Conservation (phyloP, 2,888 invertebrate species). For the Mythimna vitellina region DNA sequence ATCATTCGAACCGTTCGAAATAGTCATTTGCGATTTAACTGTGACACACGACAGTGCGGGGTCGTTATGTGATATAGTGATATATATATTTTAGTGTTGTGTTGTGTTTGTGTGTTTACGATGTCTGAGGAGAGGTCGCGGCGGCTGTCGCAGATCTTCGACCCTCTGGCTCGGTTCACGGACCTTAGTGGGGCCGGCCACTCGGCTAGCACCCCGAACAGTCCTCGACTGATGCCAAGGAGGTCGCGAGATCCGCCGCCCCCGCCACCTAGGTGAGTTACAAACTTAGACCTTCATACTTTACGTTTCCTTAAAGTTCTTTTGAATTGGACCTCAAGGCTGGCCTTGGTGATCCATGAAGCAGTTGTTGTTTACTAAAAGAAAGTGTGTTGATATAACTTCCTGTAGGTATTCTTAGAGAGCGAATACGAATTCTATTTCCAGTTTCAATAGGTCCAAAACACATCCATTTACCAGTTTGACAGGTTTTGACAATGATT, state of each 20-base stretch:
- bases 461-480: neutral
- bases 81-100: conserved; percentile 76
- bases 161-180: conserved; percentile 94
- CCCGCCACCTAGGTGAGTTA: conserved; percentile 86
- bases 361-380: neutral
- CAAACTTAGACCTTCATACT: neutral
- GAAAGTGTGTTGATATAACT: neutral
- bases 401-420: neutral
- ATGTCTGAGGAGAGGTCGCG: conserved; percentile 93
- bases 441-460: neutral
- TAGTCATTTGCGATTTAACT: conserved; percentile 82
- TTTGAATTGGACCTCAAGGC: neutral
- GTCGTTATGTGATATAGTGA: conserved; percentile 82
- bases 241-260: conserved; percentile 87
- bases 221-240: conserved; percentile 93
- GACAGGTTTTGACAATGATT: neutral
- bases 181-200: conserved; percentile 91
- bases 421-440: neutral
- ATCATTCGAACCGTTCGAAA: conserved; percentile 84
- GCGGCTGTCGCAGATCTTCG: conserved; percentile 95
- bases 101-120: conserved; percentile 80
- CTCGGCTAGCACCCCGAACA: conserved; percentile 92
- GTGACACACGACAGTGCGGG: conserved; percentile 75
- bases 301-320: neutral
- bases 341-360: neutral